Base-by-base conservation (phyloP, 2,113 vertebrate species). In the Sander lucioperca region DNA sequence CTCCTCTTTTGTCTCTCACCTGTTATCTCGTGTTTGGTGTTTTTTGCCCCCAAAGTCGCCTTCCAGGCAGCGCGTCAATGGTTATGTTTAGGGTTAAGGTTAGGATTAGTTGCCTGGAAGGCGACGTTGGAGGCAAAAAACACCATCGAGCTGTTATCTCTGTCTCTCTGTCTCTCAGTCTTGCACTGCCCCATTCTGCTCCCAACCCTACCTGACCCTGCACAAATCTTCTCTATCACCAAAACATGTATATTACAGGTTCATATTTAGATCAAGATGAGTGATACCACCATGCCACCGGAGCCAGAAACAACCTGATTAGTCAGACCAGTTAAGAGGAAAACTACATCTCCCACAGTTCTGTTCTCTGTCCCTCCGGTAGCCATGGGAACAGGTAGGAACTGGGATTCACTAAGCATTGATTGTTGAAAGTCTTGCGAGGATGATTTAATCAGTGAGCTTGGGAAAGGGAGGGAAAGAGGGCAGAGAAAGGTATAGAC, bases 361-460 rank as follows among this genome's bases (percentile, higher is more conserved):
- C 51, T 59, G 59, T 64, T 83, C 33, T 88, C 68, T 70, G 51
- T 86, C 73, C 67, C 82, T 67, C 53, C 33, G 61, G 91, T 90
- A 87, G 84, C 86, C 88, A 91, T 91, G 86, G 86, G 80, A 91
- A 92, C 90, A 67, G 70, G 69, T 79, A 68, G 72, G 25, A 77
- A 84, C 65, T 74, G 58, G 56, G 78, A 88, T 80, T 89, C 64
- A 80, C 67, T 75, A 68, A 80, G 47, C 66, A 86, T 61, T 69
- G 76, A 83, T 83, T 80, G 66, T 63, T 74, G 30, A 57, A 77
- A 89, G 77, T 88, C 39, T 87, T 77, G n/a, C 10, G 1, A 69
- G 68, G 66, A 73, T 85, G 75, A 85, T 88, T 86, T 45, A 80
- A 86, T 81, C 57, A 80, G 79, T 54, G 53, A 67, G 11, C 12